Base-by-base conservation (phyloP, 1,140 invertebrate genomes). In the Potamilus streckersoni region DNA sequence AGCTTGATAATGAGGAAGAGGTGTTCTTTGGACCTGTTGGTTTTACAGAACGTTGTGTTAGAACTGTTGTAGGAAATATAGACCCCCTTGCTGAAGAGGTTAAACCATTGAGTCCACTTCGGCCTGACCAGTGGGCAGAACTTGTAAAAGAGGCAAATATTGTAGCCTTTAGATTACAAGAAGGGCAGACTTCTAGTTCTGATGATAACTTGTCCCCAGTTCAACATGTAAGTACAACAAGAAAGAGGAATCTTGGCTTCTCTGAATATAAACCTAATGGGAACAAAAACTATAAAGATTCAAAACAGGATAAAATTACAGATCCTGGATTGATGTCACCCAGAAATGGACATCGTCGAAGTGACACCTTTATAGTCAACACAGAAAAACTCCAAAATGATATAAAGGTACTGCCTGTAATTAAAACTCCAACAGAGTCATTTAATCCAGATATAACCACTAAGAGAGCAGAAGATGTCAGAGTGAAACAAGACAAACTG, bases 11-110 rank as follows among this genome's bases (percentile, higher is more conserved):
- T 27, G 85, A 86, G 15, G 84, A 84, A 49, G 85, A 86, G 72
- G 81, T 86, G 13, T 86, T 85, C 71, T 79, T 86, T 80, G 85
- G 85, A 38, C 83, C 84, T 23, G 71, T 86, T 56, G 79, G 84
- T 27, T 85, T 84, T 72, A 78, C 71, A 61, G 85, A 86, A 56
- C 81, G 75, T 55, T 80, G 80, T 64, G 78, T 83, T 14, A 71
- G 79, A 27, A 74, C 80, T 56, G 79, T 73, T 20, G 80, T 84
- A n/a, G 62, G 78, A 61, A 72, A 71, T 60, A 68, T 65, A 31
- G 71, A 61, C 38, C 67, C 76, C 17, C 27, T 58, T 2, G 58
- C 67, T 23, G 63, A 74, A 17, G 74, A 76, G 55, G 49, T 80
- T 1, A 79, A 82, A 59, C 82, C 83, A 17, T 56, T 85, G 16